Percentiles rank a stretch among this genome's conserved stretches.
Conservation (phyloP, 35 echinoderm and acorn worm species). For the Holothuria glaberrima region DNA sequence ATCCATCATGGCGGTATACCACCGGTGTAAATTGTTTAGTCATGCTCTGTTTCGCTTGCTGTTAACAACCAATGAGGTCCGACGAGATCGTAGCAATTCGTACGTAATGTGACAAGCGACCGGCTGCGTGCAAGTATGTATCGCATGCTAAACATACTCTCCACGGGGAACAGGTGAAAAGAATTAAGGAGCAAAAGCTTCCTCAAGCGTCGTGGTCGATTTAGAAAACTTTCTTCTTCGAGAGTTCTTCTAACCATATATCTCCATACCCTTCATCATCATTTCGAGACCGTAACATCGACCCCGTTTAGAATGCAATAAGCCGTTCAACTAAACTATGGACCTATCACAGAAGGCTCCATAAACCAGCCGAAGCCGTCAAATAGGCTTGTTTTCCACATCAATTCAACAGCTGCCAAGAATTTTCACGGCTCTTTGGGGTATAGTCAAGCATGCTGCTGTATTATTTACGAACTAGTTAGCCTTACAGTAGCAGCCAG, state of each 20-base stretch:
- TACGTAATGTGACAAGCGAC: too few relatives aligned
- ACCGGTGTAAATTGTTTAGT: background rate
- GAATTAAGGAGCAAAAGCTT: background rate
- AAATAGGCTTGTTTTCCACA: conserved; percentile 1
- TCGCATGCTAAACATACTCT: background rate
- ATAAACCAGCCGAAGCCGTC: conserved; percentile 4
- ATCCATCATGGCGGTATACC: background rate
- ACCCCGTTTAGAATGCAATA: too few relatives aligned
- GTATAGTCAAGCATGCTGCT: conserved; percentile 14
- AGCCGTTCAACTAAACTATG: background rate
- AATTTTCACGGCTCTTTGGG: conserved; percentile 54
- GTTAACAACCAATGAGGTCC: too few relatives aligned
- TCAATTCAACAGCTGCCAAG: conserved; percentile 47
- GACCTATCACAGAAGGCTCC: background rate
- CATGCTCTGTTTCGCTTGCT: conserved; percentile 14
- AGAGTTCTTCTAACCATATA: too few relatives aligned
- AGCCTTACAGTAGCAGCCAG: background rate
- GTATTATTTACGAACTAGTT: conserved; percentile 35
- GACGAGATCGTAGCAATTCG: too few relatives aligned
- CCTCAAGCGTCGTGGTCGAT: too few relatives aligned
- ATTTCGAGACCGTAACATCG: too few relatives aligned
- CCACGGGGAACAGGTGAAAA: conserved; percentile 30
- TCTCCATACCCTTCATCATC: too few relatives aligned
- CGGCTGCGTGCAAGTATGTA: conserved; percentile 11
- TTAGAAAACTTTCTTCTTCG: too few relatives aligned